Evolutionary conservation across 1,140 invertebrate genomes (phyloP).

Genomic region (Drosophila neocordata): DNA sequence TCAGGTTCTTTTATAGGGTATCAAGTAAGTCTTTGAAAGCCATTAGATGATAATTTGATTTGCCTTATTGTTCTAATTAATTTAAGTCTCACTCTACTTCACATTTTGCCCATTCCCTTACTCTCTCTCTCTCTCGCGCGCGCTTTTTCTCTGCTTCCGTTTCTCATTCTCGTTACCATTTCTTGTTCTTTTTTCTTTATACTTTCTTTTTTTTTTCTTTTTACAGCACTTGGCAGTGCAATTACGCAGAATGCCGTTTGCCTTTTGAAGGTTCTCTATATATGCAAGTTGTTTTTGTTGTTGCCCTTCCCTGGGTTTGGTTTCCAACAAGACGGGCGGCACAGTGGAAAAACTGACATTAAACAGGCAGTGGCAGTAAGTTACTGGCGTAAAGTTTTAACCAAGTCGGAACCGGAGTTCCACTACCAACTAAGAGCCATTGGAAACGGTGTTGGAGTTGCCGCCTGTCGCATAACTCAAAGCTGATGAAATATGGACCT

Average conservation of each 20-base stretch:
- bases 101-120: background rate
- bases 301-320: background rate
- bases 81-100: conserved; percentile 27
- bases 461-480: conserved; percentile 46
- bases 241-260: conserved; percentile 61
- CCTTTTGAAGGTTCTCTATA: conserved; percentile 48
- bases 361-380: conserved; percentile 56
- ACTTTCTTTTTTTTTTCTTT: conserved; percentile 12
- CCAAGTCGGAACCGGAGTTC: conserved; percentile 4
- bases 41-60: background rate
- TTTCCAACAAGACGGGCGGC: conserved; percentile 6
- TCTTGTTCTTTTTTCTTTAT: background rate
- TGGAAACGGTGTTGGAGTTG: conserved; percentile 26
- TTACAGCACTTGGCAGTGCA: conserved; percentile 54
- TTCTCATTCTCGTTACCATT: background rate
- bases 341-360: conserved; percentile 45
- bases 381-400: conserved; percentile 44
- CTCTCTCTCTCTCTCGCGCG: conserved; percentile 14
- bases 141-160: background rate
- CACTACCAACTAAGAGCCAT: background rate
- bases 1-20: background rate
- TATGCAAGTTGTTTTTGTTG: conserved; percentile 20
- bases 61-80: conserved; percentile 47
- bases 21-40: background rate
- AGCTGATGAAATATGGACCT: conserved; percentile 72